Percentiles rank a stretch among this genome's conserved stretches.
These are phyloP conservation scores for Catalaphyllia jardinei DNA, from an alignment of 64 coral and sea anemone genomes.

Conservation along the genomic window DNA sequence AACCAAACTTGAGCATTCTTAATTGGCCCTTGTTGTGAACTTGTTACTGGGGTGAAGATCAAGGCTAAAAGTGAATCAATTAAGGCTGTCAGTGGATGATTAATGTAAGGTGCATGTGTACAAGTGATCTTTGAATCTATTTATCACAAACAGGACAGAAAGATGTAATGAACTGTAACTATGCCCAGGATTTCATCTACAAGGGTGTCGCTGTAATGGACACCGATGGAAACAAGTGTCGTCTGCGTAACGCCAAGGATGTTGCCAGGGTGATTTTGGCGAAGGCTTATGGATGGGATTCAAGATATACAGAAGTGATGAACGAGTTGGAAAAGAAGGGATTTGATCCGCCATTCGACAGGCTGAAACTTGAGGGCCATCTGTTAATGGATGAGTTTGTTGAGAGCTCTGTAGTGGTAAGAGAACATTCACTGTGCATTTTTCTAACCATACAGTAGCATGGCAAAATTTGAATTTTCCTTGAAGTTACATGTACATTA, in stretches of 20 bases:
- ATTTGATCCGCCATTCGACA: constrained; percentile 68
- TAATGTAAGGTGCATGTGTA: neutral
- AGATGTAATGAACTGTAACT: constrained; percentile 91
- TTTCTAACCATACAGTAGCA: no score
- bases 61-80: no score
- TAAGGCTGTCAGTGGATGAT: no score
- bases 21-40: no score
- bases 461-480: no score
- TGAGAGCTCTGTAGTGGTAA: constrained; percentile 94
- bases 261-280: constrained; percentile 90
- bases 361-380: constrained; percentile 79
- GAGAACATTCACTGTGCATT: neutral
- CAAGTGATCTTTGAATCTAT: neutral
- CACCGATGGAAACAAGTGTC: constrained; percentile 85
- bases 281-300: constrained; percentile 82
- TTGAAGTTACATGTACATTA: no score
- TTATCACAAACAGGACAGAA: constrained; percentile 66
- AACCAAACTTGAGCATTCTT: no score
- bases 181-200: constrained; percentile 99
- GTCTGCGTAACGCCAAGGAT: constrained; percentile 84
- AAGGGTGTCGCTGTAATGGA: constrained; percentile 94
- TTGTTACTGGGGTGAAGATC: no score
- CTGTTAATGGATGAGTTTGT: constrained; percentile 95
- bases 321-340: constrained; percentile 68
- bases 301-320: constrained; percentile 65